Evolutionary conservation across 2,888 invertebrate species (phyloP), one percentile per base, ranked within the genome.

Genomic region (Machimus atricapillus): DNA sequence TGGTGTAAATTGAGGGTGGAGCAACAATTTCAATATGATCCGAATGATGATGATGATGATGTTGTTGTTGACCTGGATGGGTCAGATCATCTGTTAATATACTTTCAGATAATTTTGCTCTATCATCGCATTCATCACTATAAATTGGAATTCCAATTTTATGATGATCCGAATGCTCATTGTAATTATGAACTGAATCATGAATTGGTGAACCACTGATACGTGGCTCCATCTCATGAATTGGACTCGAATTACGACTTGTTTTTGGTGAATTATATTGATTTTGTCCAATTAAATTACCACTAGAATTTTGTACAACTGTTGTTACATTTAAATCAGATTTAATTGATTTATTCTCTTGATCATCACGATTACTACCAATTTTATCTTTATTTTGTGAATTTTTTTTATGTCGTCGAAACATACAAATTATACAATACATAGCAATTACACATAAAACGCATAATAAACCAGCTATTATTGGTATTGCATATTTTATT

Each of bases 61-160:
- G 40, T 12, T 40, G 40, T 12, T 40, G 40, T 12, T 40, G 40
- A 40, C 52, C 46, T 76, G 78, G 79, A 43, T 87, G 74, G 16
- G n/a, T 40, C 9, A 79, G 7, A 1, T 78, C 66, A 37, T 86
- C 77, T 2, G 23, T 34, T n/a, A 76, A 7, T 1, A 40, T 19
- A 19, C 76, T 76, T 14, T 76, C 76, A 0, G 34, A 37, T 27
- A 76, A 19, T 34, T 76, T 76, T 4, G 76, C 16, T 56, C 93
- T 93, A 77, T 93, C 93, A 87, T 93, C 93, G 43, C 46, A 40
- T 90, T 87, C 91, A 31, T 90, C 92, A 87, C 91, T 92, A 88
- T 92, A 93, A 0, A 93, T 90, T 2, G 93, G 93, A 34, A 93
- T 92, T 2, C 93, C 93, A 14, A 93, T 90, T 31, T 92, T 92